Evolutionary conservation across 2,797 vertebrate species (phyloP).

Genomic region (Characodon lateralis): DNA sequence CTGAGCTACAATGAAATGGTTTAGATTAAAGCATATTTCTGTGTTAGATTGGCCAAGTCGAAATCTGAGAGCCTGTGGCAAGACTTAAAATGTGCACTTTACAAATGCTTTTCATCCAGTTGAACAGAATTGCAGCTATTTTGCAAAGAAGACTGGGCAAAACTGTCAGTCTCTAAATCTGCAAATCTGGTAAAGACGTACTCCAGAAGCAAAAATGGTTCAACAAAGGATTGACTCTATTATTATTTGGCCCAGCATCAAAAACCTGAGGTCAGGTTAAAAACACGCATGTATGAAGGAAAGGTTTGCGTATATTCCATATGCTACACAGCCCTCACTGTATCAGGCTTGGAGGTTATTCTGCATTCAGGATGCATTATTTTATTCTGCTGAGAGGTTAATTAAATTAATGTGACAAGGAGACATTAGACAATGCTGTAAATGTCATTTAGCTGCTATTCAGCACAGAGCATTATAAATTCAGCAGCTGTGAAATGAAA

Average conservation of each 20-base stretch:
- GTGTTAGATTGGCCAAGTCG: neutral
- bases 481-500: slow-evolving; percentile 62
- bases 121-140: neutral
- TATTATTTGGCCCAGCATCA: neutral
- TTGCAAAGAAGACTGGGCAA: neutral
- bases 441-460: slow-evolving; percentile 63
- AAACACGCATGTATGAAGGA: slow-evolving; percentile 26
- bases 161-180: neutral
- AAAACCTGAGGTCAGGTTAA: slow-evolving; percentile 38
- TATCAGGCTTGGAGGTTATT: slow-evolving; percentile 34
- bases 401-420: slow-evolving; percentile 69
- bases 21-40: neutral
- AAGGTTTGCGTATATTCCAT: slow-evolving; percentile 19
- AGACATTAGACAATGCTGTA: slow-evolving; percentile 56
- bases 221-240: neutral
- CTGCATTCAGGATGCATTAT: slow-evolving; percentile 51
- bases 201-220: neutral
- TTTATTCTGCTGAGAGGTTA: slow-evolving; percentile 62
- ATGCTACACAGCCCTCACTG: slow-evolving; percentile 16
- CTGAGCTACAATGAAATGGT: neutral
- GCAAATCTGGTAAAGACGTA: neutral
- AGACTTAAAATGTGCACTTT: neutral
- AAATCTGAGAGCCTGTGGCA: neutral
- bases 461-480: slow-evolving; percentile 53
- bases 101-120: neutral